A percentile compares a stretch with the other conserved stretches of the same genome.
These are phyloP conservation scores for Elaeidobius kamerunicus DNA, from an alignment of 2,888 invertebrate species.

Conservation along the genomic window DNA sequence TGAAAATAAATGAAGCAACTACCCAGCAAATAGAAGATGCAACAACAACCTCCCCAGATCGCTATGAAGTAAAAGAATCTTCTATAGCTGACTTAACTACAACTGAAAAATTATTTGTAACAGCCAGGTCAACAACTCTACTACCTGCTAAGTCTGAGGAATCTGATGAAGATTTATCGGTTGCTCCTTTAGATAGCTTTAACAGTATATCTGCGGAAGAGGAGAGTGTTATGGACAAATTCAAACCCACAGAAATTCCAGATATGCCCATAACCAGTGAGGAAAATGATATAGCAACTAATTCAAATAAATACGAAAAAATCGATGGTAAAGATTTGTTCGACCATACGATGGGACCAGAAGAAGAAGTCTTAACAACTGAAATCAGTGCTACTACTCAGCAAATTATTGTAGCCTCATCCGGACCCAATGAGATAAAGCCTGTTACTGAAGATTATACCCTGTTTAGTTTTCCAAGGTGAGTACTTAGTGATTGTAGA, in stretches of 20 bases:
- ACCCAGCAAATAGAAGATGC: not conserved
- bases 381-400: conserved; percentile 1
- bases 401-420: not conserved
- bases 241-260: conserved; percentile 23
- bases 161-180: conserved; percentile 37
- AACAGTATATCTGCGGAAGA: conserved; percentile 36
- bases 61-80: conserved; percentile 44
- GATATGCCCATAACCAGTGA: conserved; percentile 18
- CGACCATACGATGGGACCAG: conserved; percentile 12
- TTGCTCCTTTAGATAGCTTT: conserved; percentile 36
- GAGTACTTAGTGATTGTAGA: not conserved
- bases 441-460: conserved; percentile 45
- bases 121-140: conserved; percentile 37
- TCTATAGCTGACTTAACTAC: conserved; percentile 39
- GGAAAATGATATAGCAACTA: conserved; percentile 10
- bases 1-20: not conserved
- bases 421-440: conserved; percentile 33
- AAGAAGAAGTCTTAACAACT: conserved; percentile 6
- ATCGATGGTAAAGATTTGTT: conserved; percentile 32
- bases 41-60: conserved; percentile 13
- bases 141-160: conserved; percentile 10
- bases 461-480: conserved; percentile 47
- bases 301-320: conserved; percentile 32
- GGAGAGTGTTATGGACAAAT: conserved; percentile 40
- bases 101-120: conserved; percentile 41